phyloP scores from a whole-genome alignment of 2,888 invertebrate genomes.

The Gryllus longicercus region DNA sequence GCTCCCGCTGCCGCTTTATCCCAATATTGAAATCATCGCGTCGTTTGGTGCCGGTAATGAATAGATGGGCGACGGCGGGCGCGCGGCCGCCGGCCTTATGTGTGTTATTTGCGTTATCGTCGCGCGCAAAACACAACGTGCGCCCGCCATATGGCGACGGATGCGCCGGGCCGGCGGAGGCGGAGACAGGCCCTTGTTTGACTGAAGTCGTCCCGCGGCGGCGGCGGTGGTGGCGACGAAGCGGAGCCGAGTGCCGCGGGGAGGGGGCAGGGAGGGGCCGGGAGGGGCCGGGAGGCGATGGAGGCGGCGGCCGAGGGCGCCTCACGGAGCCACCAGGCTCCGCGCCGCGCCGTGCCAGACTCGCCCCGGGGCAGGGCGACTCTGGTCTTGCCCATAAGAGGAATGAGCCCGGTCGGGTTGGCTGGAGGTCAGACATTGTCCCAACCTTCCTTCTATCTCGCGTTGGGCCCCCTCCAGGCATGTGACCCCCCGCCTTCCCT shows the following conservation, averaged over 20 bases:
- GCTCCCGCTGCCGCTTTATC: background rate
- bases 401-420: constrained; percentile 29
- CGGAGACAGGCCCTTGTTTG: constrained; percentile 7
- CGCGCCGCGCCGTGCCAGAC: background rate
- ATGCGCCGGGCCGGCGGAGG: background rate
- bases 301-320: background rate
- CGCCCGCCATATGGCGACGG: background rate
- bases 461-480: constrained; percentile 23
- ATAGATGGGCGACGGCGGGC: constrained; percentile 17
- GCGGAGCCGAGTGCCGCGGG: too few species aligned
- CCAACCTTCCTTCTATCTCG: constrained; percentile 24
- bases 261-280: too few species aligned
- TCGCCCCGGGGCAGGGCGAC: constrained; percentile 33
- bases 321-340: background rate
- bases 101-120: background rate
- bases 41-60: background rate
- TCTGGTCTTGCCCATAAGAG: constrained; percentile 34
- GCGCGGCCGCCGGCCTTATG: background rate
- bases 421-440: constrained; percentile 32
- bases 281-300: background rate
- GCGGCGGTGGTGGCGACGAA: background rate
- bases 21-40: background rate
- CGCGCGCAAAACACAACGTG: background rate
- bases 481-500: background rate
- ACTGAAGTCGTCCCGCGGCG: constrained; percentile 17